Base-by-base conservation (phyloP, 2,113 vertebrate genomes). In the Phyllostomus discolor region DNA sequence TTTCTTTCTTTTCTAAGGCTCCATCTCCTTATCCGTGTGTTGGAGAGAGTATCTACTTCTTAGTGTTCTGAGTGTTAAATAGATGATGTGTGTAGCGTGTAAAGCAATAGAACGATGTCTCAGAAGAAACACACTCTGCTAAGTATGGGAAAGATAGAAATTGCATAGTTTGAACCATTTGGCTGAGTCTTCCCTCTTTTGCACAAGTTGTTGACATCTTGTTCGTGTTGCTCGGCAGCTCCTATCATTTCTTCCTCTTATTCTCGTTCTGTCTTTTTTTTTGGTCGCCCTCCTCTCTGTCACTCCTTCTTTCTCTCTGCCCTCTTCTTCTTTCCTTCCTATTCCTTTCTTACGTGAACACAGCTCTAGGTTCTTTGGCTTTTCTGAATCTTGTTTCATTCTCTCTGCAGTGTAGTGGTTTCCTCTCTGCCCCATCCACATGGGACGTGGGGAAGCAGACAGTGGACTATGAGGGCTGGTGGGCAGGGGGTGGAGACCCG, bases 361-460 rank as follows among this genome's bases (percentile, higher is more conserved):
- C 7, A 76, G 9, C 1, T 85, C 43, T 46, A 10, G 28, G 41
- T 17, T 33, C 16, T 89, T 54, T 91, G 43, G 10, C 26, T 82
- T 43, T 43, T 8, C 16, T 17, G 0, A 11, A 10, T n/a, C 9
- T 3, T 41, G 9, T 5, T 64, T 41, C 4, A 26, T 87, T 67
- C 33, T 46, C 4, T 76, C 33, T 81, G 41, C 0, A 1, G 4
- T 2, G 1, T 0, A 2, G 4, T 16, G 24, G 17, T 33, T 50
- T 87, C 17, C 31, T 46, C 66, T 79, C 33, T 35, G 48, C 20
- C 28, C 50, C 7, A 2, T 31, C 4, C 22, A 33, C 3, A 0
- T 48, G 33, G 7, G 46, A 2, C 4, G 1, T n/a, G 26, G 46
- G 38, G 70, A 7, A 67, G 52, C 20, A 16, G 64, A 11, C 7